These are phyloP conservation scores for Calosoma granatense DNA, from an alignment of 1,140 invertebrate genomes.

Conservation along the genomic window DNA sequence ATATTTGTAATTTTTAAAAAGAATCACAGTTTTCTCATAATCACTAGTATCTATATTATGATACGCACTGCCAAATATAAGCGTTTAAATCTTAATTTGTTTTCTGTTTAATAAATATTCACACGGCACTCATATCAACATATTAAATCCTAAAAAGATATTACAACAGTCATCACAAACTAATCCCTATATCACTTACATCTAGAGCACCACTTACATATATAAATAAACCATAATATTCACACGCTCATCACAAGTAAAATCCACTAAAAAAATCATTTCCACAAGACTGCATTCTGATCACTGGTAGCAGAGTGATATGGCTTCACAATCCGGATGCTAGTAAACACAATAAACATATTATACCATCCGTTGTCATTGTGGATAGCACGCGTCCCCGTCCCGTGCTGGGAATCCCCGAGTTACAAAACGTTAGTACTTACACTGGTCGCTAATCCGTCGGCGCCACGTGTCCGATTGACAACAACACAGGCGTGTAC, in stretches of 20 bases:
- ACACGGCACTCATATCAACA: no score
- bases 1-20: no score
- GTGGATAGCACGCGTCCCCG: not conserved
- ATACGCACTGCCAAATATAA: no score
- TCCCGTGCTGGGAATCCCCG: not conserved
- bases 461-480: conserved; percentile 28
- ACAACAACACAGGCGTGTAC: conserved; percentile 30
- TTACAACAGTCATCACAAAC: not conserved
- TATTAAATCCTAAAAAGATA: no score
- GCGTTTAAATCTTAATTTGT: no score
- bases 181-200: no score
- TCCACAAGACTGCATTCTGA: not conserved
- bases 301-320: not conserved
- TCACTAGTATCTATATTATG: no score
- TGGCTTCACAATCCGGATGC: not conserved
- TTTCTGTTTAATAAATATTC: no score
- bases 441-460: conserved; percentile 11
- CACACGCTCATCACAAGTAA: not conserved
- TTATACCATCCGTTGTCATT: conserved; percentile 5
- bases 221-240: no score
- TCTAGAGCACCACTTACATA: no score
- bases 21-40: no score
- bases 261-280: not conserved
- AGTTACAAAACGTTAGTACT: not conserved
- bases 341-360: not conserved